A percentile compares a stretch with the other conserved stretches of the same genome.
Conservation (phyloP, 2,888 invertebrate species). For the Chymomyza fuscimana region DNA sequence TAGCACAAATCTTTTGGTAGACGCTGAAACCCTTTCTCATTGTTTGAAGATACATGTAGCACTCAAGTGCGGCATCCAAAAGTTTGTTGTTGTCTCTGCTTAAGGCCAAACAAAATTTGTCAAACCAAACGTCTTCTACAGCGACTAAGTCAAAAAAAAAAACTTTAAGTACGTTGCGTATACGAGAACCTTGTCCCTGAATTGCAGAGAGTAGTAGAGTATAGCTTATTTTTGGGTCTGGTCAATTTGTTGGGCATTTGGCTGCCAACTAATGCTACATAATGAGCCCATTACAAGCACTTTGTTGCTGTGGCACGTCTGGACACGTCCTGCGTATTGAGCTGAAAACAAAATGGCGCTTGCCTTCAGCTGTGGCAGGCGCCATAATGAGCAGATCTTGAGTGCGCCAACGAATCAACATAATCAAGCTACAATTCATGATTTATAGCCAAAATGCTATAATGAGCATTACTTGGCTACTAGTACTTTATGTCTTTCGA, state of each 20-base stretch:
- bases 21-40: background rate
- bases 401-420: background rate
- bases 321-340: conserved; percentile 8
- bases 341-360: conserved; percentile 12
- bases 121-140: no score
- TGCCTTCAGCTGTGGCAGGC: background rate
- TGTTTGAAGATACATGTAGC: background rate
- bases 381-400: background rate
- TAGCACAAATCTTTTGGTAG: conserved; percentile 34
- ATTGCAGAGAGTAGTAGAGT: background rate
- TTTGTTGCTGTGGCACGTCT: background rate
- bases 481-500: background rate
- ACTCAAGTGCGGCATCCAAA: background rate
- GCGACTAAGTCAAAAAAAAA: no score
- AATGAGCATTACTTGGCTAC: background rate
- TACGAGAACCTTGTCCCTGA: background rate
- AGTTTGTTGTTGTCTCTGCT: no score
- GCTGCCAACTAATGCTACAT: conserved; percentile 42
- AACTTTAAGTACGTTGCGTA: no score
- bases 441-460: conserved; percentile 6
- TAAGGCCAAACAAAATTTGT: no score
- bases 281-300: conserved; percentile 56
- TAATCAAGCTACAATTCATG: conserved; percentile 3
- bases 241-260: conserved; percentile 37
- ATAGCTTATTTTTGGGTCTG: conserved; percentile 7